phyloP scores from a whole-genome alignment of 2,113 vertebrate species.

The Eublepharis macularius region DNA sequence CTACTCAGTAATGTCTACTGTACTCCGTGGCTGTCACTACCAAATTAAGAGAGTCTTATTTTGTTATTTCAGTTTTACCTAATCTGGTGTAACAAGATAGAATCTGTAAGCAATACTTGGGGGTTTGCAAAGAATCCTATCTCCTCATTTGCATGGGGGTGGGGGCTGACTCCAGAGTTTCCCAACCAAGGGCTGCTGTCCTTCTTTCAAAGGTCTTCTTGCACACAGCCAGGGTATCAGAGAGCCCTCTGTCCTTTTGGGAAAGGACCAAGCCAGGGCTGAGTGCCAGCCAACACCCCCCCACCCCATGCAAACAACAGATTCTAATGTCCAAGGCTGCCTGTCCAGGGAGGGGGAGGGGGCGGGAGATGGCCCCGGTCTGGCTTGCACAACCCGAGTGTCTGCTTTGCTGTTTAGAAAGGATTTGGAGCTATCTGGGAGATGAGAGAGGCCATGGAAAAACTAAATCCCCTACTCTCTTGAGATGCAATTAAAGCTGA shows the following conservation, averaged over 20 bases:
- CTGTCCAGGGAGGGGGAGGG: background rate
- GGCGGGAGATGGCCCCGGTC: background rate
- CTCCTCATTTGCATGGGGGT: background rate
- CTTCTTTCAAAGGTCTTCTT: slow-evolving; percentile 2
- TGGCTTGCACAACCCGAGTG: slow-evolving; percentile 7
- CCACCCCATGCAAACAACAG: slow-evolving; percentile 3
- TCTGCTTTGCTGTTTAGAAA: slow-evolving; percentile 28
- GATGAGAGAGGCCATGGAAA: background rate
- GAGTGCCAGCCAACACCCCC: background rate
- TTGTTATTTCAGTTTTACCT: background rate
- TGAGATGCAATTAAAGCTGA: background rate
- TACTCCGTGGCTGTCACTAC: no score
- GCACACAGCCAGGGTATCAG: background rate
- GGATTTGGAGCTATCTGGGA: slow-evolving; percentile 28
- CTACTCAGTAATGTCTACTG: no score
- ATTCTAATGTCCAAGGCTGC: slow-evolving; percentile 37
- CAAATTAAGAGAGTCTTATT: background rate
- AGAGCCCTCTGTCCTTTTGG: slow-evolving; percentile 10
- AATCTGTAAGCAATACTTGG: background rate
- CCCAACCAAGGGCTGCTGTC: background rate
- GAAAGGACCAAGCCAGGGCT: slow-evolving; percentile 3
- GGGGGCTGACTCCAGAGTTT: background rate
- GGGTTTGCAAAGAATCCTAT: background rate
- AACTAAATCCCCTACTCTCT: background rate
- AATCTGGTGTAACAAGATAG: background rate